Evolutionary conservation across 2,797 vertebrate genomes (phyloP), one percentile per base, ranked within the genome.

Genomic region (Hippoglossus hippoglossus): DNA sequence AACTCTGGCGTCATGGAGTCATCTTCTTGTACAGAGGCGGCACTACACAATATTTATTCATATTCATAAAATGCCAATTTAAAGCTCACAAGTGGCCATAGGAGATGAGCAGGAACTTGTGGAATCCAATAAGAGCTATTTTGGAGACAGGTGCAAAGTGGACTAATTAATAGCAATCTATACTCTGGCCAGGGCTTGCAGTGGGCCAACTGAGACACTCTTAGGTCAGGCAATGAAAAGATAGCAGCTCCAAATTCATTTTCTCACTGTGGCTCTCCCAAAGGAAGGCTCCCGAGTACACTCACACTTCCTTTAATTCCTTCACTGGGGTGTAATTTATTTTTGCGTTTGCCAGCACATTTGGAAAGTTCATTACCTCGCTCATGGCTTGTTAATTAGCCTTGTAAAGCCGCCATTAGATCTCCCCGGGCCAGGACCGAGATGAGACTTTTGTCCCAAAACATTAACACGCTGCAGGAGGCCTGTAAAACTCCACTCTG

Each of bases 301-400:
- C 87, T 92, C 91, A 87, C 85, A 89, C 87, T 90, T 89, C 81
- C 90, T 91, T 90, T 90, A 93, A 93, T 84, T 84, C 83, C 89
- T 91, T 91, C 89, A 88, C 91, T 89, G 79, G 91, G 88, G 92
- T 91, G 87, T 89, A 79, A 93, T 94, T 93, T 92, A 91, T 91
- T 92, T 92, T 89, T 87, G 87, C 87, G 82, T 87, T 91, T 92
- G 88, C 89, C 91, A 91, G 93, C 90, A 92, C 92, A 87, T 93
- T 92, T 92, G 88, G 90, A 94, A 92, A 93, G 91, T 93, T 95
- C 94, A 92, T 93, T 91, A 92, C 89, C 92, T 93, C 80, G 64
- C 92, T 94, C 92, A 89, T 92, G 91, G 90, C 93, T 93, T 91
- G 91, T 95, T 94, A 94, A 95, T 94, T 94, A 94, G 90, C 90